Conservation (phyloP, 2,888 invertebrate genomes). For the Blera fallax region DNA sequence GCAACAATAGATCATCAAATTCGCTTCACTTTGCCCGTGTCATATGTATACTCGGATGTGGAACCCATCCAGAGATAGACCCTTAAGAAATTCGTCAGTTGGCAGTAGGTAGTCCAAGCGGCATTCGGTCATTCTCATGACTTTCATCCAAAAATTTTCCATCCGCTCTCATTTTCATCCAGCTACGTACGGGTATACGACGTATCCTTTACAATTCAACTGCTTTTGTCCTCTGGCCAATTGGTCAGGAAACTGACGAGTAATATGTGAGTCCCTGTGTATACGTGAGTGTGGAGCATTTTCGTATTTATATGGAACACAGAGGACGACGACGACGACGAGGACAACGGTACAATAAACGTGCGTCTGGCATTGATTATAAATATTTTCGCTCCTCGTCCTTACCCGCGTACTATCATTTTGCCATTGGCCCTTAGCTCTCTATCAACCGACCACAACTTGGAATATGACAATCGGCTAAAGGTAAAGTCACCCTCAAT, state of each 20-base stretch:
- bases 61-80: not conserved
- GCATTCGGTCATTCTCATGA: constrained; percentile 42
- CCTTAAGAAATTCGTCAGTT: constrained; percentile 46
- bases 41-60: not conserved
- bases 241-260: constrained; percentile 62
- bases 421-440: constrained; percentile 2
- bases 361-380: constrained; percentile 64
- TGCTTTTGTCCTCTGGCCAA: constrained; percentile 65
- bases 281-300: constrained; percentile 29
- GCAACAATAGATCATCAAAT: constrained; percentile 82
- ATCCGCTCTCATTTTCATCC: constrained; percentile 61
- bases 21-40: constrained; percentile 75
- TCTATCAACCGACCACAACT: constrained; percentile 17
- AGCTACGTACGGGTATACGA: constrained; percentile 3
- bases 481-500: constrained; percentile 28
- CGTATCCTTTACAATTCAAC: constrained; percentile 68
- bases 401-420: constrained; percentile 3
- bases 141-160: constrained; percentile 34
- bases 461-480: constrained; percentile 25
- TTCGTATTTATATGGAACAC: constrained; percentile 30
- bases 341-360: constrained; percentile 33
- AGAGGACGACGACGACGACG: constrained; percentile 20
- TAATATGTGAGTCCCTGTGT: constrained; percentile 23
- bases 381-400: constrained; percentile 57
- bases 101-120: not conserved